Conservation (phyloP, 2,797 vertebrate genomes). For the Coilia nasus region DNA sequence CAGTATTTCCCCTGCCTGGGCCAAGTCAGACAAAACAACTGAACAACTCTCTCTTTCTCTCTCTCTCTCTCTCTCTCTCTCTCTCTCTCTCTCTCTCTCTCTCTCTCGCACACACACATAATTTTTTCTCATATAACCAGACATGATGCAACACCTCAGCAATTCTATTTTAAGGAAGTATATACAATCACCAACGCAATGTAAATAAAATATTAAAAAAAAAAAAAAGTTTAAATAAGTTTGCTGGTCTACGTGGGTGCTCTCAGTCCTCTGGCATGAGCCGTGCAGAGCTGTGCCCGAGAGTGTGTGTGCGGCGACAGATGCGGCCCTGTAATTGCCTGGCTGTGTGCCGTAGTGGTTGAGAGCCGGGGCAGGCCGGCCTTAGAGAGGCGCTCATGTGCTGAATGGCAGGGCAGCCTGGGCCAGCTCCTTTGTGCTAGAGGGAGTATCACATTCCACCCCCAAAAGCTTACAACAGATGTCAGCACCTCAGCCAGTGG, state of each 20-base stretch:
- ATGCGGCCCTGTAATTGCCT: conserved; percentile 3
- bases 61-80: conserved; percentile 44
- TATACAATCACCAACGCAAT: neutral
- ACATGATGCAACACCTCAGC: conserved; percentile 77
- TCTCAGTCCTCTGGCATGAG: neutral
- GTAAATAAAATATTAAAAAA: neutral
- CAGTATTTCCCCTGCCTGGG: conserved; percentile 33
- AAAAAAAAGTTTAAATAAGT: too few relatives aligned
- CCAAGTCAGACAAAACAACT: conserved; percentile 74
- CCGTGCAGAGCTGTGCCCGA: neutral
- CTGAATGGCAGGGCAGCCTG: conserved; percentile 65
- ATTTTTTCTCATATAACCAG: conserved; percentile 66
- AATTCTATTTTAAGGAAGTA: conserved; percentile 59
- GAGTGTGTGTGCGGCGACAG: neutral
- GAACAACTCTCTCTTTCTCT: conserved; percentile 58
- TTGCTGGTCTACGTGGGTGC: neutral
- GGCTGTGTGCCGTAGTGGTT: conserved; percentile 49
- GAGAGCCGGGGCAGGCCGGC: conserved; percentile 59
- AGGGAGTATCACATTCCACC: conserved; percentile 81
- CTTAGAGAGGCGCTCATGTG: conserved; percentile 64
- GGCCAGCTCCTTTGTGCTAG: conserved; percentile 73
- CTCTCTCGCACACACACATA: neutral
- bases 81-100: neutral
- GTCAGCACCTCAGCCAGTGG: conserved; percentile 78
- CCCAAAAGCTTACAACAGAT: conserved; percentile 78